A percentile compares a stretch with the other conserved stretches of the same genome.
Conservation (phyloP, 2,888 invertebrate genomes). For the Dioctria rufipes region DNA sequence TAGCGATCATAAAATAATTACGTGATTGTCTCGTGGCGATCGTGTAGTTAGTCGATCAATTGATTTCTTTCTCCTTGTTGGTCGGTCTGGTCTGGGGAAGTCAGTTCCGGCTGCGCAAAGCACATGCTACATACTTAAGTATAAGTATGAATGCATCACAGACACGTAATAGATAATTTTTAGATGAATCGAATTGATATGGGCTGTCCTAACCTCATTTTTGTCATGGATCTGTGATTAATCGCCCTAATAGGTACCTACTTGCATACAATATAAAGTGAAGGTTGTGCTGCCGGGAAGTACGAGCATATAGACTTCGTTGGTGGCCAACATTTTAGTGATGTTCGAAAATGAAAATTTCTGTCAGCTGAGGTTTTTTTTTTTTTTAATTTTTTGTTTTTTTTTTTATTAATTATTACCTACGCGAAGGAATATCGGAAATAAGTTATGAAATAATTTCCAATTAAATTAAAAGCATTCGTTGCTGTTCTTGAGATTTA, state of each 20-base stretch:
- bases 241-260: background rate
- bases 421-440: no score
- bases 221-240: conserved; percentile 13
- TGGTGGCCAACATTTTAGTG: no score
- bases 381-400: no score
- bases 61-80: background rate
- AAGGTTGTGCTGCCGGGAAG: background rate
- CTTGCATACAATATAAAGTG: no score
- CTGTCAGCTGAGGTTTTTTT: no score
- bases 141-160: background rate
- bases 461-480: no score
- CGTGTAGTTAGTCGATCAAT: background rate
- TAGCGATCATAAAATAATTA: conserved; percentile 6
- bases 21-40: conserved; percentile 9
- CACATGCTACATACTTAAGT: conserved; percentile 17
- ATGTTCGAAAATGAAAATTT: no score
- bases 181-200: conserved; percentile 4
- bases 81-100: background rate
- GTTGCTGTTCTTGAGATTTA: no score
- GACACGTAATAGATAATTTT: conserved; percentile 34
- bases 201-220: conserved; percentile 23
- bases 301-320: background rate
- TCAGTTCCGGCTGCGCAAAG: conserved; percentile 26
- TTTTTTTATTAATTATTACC: no score
- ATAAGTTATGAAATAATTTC: no score